These are phyloP conservation scores for Rousettus madagascariensis DNA, from an alignment of 2,797 vertebrate genomes.

Conservation along the genomic window DNA sequence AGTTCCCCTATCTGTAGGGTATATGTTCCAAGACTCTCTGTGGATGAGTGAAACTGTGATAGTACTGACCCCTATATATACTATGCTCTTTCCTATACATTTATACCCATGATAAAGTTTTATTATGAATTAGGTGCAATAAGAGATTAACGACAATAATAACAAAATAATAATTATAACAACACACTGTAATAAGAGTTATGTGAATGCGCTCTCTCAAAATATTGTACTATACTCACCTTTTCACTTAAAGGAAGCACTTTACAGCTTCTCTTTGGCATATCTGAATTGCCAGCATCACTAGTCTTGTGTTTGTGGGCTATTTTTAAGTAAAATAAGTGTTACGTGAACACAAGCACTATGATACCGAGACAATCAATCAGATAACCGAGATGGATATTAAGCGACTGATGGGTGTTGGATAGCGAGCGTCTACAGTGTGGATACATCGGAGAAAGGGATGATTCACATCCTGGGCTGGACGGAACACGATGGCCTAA, in stretches of 20 bases:
- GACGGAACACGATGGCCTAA: too few relatives aligned
- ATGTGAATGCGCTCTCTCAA: neutral
- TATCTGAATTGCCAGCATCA: neutral
- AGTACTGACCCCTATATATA: neutral
- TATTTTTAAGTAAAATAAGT: neutral
- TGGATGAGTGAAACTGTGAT: neutral
- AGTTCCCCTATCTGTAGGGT: neutral
- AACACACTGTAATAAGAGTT: neutral
- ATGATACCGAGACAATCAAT: neutral
- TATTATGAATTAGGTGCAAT: neutral
- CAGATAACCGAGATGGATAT: neutral
- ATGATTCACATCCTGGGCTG: neutral
- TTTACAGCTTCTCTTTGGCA: neutral
- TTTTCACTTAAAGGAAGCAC: neutral
- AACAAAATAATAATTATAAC: neutral
- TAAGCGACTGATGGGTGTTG: neutral
- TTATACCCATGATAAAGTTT: neutral
- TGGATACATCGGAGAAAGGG: too few relatives aligned
- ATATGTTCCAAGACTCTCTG: neutral
- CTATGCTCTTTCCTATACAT: neutral
- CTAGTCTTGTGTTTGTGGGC: too few relatives aligned
- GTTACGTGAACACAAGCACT: neutral
- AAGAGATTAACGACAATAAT: neutral
- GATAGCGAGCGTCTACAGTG: rapidly evolving
- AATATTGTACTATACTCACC: neutral